phyloP scores from a whole-genome alignment of 2,113 vertebrate genomes.

The Orycteropus afer region DNA sequence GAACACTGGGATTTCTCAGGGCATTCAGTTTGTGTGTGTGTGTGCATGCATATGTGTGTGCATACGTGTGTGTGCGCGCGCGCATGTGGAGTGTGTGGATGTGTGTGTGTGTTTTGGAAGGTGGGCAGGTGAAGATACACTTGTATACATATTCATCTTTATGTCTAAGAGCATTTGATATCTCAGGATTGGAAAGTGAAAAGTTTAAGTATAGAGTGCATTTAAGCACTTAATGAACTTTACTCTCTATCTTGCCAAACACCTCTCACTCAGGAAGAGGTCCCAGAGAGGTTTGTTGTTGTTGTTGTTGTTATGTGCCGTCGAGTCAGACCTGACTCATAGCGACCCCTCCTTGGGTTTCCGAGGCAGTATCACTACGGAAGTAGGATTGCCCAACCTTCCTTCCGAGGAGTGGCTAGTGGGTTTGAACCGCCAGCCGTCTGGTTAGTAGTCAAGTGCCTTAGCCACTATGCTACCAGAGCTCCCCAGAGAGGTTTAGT shows the following conservation, averaged over 20 bases:
- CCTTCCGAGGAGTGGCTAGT: too few species aligned
- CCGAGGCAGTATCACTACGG: too few species aligned
- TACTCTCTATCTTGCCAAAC: background rate
- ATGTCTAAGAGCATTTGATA: background rate
- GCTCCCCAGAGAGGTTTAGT: background rate
- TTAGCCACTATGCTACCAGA: too few species aligned
- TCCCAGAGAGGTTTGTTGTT: background rate
- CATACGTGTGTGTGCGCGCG: background rate
- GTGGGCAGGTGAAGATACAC: background rate
- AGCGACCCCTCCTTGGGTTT: too few species aligned
- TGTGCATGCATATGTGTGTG: background rate
- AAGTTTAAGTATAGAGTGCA: background rate
- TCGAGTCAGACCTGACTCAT: too few species aligned
- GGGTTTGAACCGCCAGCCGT: too few species aligned
- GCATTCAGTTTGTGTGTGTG: background rate
- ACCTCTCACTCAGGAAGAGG: background rate
- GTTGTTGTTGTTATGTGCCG: too few species aligned
- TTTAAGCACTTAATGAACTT: constrained; percentile 3
- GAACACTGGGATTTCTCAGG: constrained; percentile 42
- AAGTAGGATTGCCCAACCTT: too few species aligned
- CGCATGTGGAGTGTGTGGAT: background rate
- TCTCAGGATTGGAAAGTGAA: background rate
- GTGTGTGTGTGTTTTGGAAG: background rate
- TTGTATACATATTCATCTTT: background rate
- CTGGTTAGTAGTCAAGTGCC: too few species aligned